Conservation (phyloP, 2,797 vertebrate species). For the Galaxias olidus region DNA sequence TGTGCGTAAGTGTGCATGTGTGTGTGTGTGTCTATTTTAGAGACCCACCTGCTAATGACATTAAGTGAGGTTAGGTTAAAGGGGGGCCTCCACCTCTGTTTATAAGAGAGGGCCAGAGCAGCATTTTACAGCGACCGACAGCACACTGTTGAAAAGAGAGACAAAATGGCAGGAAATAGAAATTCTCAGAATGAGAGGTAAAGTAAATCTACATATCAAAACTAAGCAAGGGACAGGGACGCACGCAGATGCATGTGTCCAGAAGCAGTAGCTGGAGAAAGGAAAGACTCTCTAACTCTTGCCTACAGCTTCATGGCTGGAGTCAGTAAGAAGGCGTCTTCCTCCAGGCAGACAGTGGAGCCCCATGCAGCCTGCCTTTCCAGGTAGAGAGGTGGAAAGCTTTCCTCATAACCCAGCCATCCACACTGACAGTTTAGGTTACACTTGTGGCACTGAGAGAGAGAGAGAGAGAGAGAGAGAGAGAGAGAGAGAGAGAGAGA, state of each 20-base stretch:
- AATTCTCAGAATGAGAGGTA: background rate
- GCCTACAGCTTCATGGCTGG: no score
- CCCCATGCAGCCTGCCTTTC: no score
- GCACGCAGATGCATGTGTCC: slow-evolving; percentile 6
- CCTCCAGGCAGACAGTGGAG: no score
- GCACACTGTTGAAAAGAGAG: slow-evolving; percentile 26
- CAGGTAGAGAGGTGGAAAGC: no score
- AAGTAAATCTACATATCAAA: background rate
- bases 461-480: background rate
- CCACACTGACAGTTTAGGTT: background rate
- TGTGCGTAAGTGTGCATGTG: slow-evolving; percentile 32
- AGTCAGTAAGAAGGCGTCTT: no score
- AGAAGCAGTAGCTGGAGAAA: slow-evolving; percentile 25
- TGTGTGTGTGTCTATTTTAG: slow-evolving; percentile 71
- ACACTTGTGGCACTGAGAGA: background rate
- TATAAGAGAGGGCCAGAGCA: slow-evolving; percentile 40
- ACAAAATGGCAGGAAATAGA: slow-evolving; percentile 6
- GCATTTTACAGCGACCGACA: slow-evolving; percentile 50
- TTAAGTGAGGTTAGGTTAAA: slow-evolving; percentile 62
- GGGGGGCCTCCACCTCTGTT: slow-evolving; percentile 60
- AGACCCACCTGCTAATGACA: slow-evolving; percentile 83
- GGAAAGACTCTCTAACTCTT: background rate
- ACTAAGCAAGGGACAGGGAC: slow-evolving; percentile 18
- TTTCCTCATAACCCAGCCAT: no score
- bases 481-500: background rate